A percentile compares a stretch with the other conserved stretches of the same genome.
These are phyloP conservation scores for Melolontha melolontha DNA, from an alignment of 2,888 invertebrate species.

Conservation along the genomic window DNA sequence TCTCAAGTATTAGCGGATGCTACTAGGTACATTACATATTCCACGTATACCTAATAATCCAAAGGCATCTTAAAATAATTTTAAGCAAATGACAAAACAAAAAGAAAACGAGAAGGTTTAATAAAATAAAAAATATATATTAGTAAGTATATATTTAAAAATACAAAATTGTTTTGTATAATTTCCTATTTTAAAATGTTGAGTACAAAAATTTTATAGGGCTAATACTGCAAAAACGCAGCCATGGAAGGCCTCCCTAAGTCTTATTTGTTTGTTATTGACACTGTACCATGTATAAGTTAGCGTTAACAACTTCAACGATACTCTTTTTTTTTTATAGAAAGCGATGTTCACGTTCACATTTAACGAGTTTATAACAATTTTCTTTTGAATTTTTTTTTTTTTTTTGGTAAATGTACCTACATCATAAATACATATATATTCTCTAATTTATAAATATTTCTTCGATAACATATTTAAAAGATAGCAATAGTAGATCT, in stretches of 20 bases:
- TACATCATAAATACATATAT: not conserved
- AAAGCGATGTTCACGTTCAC: constrained; percentile 41
- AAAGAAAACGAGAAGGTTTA: too few species aligned
- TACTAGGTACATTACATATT: too few species aligned
- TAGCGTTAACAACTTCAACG: constrained; percentile 29
- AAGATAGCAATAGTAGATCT: constrained; percentile 23
- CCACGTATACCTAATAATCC: too few species aligned
- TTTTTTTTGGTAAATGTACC: not conserved
- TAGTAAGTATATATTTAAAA: constrained; percentile 45
- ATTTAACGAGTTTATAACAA: constrained; percentile 16
- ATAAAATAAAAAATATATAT: too few species aligned
- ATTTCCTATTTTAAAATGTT: constrained; percentile 51
- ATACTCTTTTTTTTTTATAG: constrained; percentile 40
- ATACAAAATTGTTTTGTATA: constrained; percentile 53
- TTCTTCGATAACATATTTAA: constrained; percentile 9
- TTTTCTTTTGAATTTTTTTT: not conserved
- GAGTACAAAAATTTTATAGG: constrained; percentile 59
- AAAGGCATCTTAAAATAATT: too few species aligned
- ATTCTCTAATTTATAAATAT: constrained; percentile 28
- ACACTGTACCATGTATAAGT: constrained; percentile 46
- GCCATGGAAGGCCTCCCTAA: constrained; percentile 64
- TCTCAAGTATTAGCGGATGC: too few species aligned
- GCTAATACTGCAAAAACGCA: constrained; percentile 64
- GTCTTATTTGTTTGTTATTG: constrained; percentile 55
- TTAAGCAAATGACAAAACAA: too few species aligned